Conservation (phyloP, 2,797 vertebrate genomes). For the Sardinella longiceps region DNA sequence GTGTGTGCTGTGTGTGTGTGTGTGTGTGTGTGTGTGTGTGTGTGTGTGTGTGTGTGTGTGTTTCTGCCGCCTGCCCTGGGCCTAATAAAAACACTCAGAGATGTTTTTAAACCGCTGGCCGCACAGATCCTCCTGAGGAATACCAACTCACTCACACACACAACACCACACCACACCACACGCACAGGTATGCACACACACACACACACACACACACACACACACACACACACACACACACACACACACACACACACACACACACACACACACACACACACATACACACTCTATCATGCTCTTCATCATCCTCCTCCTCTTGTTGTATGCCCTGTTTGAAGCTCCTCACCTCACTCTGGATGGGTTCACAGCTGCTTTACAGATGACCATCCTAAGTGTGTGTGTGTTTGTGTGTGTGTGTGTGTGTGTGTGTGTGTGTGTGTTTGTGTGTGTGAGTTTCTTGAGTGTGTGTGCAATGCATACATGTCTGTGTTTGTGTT, state of each 20-base stretch:
- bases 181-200: neutral
- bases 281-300: neutral
- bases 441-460: neutral
- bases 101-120: neutral
- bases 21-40: neutral
- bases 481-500: neutral
- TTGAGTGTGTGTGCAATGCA: neutral
- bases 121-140: neutral
- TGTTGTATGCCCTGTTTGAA: neutral
- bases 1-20: constrained; percentile 7
- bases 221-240: neutral
- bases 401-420: neutral
- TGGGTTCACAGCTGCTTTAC: neutral
- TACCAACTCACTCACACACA: neutral
- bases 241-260: too few relatives aligned
- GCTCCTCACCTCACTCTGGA: neutral
- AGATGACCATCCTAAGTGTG: neutral
- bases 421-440: neutral
- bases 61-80: neutral
- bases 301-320: neutral
- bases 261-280: too few relatives aligned
- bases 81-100: constrained; percentile 7
- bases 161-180: neutral
- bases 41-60: neutral
- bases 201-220: neutral